Conservation (phyloP, 2,888 invertebrate species). For the Trichogramma evanescens region DNA sequence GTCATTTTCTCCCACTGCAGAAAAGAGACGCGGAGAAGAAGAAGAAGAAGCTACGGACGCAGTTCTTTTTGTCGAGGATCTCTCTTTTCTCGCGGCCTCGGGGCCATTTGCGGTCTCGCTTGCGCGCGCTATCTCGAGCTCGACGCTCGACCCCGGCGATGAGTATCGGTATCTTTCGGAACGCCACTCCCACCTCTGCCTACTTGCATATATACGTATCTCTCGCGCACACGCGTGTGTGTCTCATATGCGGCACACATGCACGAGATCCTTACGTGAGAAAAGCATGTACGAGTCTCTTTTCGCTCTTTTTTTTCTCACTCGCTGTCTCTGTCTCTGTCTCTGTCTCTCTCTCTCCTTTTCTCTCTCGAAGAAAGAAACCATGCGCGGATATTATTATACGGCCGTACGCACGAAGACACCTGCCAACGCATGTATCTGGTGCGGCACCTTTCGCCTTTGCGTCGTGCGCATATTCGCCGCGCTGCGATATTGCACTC, state of each 20-base stretch:
- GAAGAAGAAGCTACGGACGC: neutral
- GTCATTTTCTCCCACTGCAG: constrained; percentile 24
- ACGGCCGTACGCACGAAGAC: constrained; percentile 5
- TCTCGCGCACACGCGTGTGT: constrained; percentile 1
- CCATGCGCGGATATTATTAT: constrained; percentile 7
- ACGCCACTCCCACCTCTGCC: constrained; percentile 17
- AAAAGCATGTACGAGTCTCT: neutral
- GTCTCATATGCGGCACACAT: neutral
- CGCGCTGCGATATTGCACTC: neutral
- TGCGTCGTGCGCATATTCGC: constrained; percentile 5
- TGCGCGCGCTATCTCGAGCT: constrained; percentile 8
- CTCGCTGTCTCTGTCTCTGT: too few species aligned
- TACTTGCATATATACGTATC: neutral
- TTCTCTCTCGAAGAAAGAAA: too few species aligned
- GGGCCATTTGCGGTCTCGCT: neutral
- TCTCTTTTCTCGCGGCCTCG: constrained; percentile 15
- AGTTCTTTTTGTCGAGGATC: neutral
- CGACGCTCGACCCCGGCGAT: constrained; percentile 9
- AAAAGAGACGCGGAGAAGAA: neutral
- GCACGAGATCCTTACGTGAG: constrained; percentile 9
- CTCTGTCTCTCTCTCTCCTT: too few species aligned
- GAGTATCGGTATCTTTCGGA: constrained; percentile 23
- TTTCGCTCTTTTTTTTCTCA: neutral
- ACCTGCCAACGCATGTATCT: constrained; percentile 10
- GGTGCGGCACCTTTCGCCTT: neutral